phyloP scores from a whole-genome alignment of 2,113 vertebrate species.

The Numida meleagris region DNA sequence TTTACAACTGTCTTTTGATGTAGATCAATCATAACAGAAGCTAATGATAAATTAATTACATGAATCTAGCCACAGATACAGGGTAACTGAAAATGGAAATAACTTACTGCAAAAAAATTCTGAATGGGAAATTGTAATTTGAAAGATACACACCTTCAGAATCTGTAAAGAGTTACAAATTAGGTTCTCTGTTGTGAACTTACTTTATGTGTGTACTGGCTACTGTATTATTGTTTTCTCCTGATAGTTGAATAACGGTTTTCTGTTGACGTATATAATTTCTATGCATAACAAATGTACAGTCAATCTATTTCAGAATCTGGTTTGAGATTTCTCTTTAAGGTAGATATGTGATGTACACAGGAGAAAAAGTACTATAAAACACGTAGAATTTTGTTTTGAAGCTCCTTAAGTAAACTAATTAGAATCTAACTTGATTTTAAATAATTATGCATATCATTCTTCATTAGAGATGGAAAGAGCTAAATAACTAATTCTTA shows the following conservation, averaged over 20 bases:
- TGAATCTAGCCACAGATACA: neutral
- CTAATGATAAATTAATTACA: neutral
- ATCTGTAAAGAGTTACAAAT: neutral
- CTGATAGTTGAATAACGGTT: neutral
- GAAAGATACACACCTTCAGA: neutral
- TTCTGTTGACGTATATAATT: neutral
- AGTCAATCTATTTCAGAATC: neutral
- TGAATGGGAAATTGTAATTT: neutral
- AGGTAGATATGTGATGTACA: neutral
- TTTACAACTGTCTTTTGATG: neutral
- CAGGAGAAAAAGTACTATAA: neutral
- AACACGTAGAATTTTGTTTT: neutral
- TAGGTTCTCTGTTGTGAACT: fast-evolving
- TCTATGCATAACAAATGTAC: neutral
- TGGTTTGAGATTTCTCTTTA: neutral
- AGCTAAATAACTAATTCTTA: neutral
- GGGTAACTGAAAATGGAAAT: neutral
- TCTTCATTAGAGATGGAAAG: slow-evolving; percentile 11
- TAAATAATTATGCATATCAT: neutral
- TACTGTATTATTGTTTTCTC: neutral
- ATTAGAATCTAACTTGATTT: neutral
- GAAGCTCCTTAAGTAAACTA: neutral
- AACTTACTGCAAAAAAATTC: neutral
- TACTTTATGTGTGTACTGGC: neutral
- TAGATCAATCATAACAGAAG: neutral